A percentile compares a stretch with the other conserved stretches of the same genome.
These are phyloP conservation scores for Netelia virgata DNA, from an alignment of 2,888 invertebrate genomes.

Conservation along the genomic window DNA sequence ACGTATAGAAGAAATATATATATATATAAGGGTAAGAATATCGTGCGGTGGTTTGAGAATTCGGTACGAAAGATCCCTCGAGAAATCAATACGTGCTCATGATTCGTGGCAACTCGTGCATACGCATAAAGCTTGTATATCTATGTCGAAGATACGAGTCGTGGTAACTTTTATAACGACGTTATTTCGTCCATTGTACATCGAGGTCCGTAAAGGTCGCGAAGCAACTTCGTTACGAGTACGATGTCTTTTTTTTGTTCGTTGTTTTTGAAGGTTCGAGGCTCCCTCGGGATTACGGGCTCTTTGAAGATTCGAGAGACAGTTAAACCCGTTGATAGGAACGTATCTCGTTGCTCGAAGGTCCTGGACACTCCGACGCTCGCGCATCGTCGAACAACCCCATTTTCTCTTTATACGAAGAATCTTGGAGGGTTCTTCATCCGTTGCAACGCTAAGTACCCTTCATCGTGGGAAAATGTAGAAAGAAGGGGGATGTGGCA, in stretches of 20 bases:
- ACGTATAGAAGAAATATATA: not conserved
- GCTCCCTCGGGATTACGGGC: not conserved
- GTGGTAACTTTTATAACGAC: constrained; percentile 20
- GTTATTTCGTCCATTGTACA: constrained; percentile 4
- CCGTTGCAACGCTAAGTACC: not conserved
- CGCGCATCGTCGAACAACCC: not conserved
- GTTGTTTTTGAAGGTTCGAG: not conserved
- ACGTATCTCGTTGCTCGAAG: not conserved
- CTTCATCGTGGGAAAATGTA: not conserved
- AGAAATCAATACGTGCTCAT: constrained; percentile 59
- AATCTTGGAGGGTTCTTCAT: not conserved
- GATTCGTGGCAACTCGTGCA: constrained; percentile 18
- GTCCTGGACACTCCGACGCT: not conserved
- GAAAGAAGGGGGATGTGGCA: not conserved
- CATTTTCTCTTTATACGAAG: constrained; percentile 1
- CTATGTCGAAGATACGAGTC: not conserved
- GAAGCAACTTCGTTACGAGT: not conserved
- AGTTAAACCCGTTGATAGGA: not conserved
- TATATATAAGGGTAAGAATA: not conserved
- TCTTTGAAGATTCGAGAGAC: not conserved
- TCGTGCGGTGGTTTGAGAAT: constrained; percentile 4
- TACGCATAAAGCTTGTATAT: not conserved
- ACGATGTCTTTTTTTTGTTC: not conserved
- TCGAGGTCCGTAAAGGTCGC: not conserved
- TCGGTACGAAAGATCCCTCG: constrained; percentile 51